These are phyloP conservation scores for Ganaspis brasiliensis DNA, from an alignment of 2,888 invertebrate genomes.

Conservation along the genomic window DNA sequence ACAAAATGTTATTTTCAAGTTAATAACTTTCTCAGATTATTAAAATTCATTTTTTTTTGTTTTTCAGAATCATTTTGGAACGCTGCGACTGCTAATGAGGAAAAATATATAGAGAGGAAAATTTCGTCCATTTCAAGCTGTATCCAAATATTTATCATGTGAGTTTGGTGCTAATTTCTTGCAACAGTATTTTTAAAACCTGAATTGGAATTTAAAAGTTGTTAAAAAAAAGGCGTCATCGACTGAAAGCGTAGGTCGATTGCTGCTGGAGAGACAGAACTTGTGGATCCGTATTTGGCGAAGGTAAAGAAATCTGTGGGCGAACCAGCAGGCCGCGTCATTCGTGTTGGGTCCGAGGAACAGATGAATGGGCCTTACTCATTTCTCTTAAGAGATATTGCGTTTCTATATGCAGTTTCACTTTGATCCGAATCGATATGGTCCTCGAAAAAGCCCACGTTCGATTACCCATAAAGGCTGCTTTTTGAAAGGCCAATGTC, in stretches of 20 bases:
- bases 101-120: too few relatives aligned
- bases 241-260: slow-evolving; percentile 71
- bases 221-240: slow-evolving; percentile 68
- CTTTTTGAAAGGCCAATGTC: slow-evolving; percentile 30
- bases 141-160: slow-evolving; percentile 2
- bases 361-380: slow-evolving; percentile 55
- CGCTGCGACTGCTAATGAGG: too few relatives aligned
- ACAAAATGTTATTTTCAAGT: too few relatives aligned
- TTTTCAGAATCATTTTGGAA: too few relatives aligned
- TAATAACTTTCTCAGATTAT: too few relatives aligned
- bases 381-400: slow-evolving; percentile 21
- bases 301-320: slow-evolving; percentile 74
- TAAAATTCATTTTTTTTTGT: too few relatives aligned
- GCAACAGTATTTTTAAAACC: not conserved
- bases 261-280: slow-evolving; percentile 54
- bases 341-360: slow-evolving; percentile 52
- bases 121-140: too few relatives aligned
- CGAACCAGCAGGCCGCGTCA: slow-evolving; percentile 72
- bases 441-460: slow-evolving; percentile 26
- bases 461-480: not conserved
- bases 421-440: slow-evolving; percentile 32
- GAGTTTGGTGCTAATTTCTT: not conserved
- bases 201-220: slow-evolving; percentile 30
- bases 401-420: slow-evolving; percentile 19
- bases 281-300: slow-evolving; percentile 75